Evolutionary conservation across 2,797 vertebrate genomes (phyloP).

Genomic region (Anabas testudineus): DNA sequence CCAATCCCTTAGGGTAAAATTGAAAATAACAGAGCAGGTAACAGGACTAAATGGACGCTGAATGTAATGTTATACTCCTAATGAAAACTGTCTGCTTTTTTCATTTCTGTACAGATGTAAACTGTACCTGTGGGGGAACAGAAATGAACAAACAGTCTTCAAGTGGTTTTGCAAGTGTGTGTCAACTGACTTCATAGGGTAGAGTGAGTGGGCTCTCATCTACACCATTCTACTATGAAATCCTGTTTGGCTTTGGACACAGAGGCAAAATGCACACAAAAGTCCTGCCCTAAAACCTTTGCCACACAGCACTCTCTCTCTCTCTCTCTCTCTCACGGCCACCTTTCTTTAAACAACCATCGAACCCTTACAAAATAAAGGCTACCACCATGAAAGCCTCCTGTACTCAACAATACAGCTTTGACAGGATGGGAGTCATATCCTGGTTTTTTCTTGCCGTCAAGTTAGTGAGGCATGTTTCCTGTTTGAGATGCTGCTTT

Average conservation of each 20-base stretch:
- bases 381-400: constrained; percentile 7
- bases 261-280: constrained; percentile 13
- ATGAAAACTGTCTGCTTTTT: constrained; percentile 22
- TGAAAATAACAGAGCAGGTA: constrained; percentile 8
- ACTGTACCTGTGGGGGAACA: background rate
- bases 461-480: constrained; percentile 50
- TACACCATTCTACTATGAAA: background rate
- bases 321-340: background rate
- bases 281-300: constrained; percentile 11
- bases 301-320: background rate
- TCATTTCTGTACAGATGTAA: constrained; percentile 13
- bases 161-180: background rate
- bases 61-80: constrained; percentile 9
- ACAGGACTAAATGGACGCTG: constrained; percentile 17
- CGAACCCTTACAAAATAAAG: constrained; percentile 18
- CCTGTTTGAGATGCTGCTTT: constrained; percentile 61
- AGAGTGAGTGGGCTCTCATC: background rate
- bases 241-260: constrained; percentile 8
- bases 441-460: constrained; percentile 58
- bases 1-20: background rate
- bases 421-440: constrained; percentile 69
- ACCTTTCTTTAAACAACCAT: constrained; percentile 14
- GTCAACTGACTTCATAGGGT: background rate
- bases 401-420: constrained; percentile 17
- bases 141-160: background rate